Evolutionary conservation across 2,113 vertebrate genomes (phyloP).

Genomic region (Psittacula cyanocephala): DNA sequence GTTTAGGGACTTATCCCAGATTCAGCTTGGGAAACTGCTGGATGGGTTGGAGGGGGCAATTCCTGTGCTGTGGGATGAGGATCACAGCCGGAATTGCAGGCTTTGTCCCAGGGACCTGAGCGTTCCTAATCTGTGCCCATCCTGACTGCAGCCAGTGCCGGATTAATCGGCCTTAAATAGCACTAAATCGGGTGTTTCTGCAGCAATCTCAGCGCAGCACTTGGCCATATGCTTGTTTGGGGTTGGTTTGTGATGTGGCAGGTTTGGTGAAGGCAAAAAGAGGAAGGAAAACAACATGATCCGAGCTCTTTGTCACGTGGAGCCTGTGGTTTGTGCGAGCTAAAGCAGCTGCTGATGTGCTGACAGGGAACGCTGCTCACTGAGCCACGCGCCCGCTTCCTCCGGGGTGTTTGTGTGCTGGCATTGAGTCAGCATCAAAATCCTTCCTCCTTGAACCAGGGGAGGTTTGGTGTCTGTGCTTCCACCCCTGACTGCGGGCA

Average conservation of each 20-base stretch:
- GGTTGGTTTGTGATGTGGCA: neutral
- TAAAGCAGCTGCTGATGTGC: neutral
- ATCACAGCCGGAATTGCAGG: neutral
- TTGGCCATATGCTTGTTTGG: neutral
- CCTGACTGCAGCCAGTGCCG: neutral
- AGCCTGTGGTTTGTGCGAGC: neutral
- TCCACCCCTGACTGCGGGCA: neutral
- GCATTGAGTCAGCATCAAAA: neutral
- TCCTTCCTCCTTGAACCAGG: neutral
- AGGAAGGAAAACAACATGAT: neutral
- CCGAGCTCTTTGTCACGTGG: neutral
- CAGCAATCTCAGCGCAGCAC: neutral
- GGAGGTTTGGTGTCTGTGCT: neutral
- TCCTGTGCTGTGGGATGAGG: neutral
- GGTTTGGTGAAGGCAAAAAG: neutral
- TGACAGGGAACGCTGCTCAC: fast-evolving
- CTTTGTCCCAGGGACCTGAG: neutral
- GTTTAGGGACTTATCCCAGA: neutral
- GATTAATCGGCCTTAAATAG: slow-evolving; percentile 10
- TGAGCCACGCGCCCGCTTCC: neutral
- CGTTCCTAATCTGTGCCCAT: neutral
- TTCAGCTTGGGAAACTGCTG: neutral
- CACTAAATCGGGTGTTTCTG: neutral
- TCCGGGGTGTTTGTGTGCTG: neutral
- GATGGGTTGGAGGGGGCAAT: neutral